Evolutionary conservation across 2,888 invertebrate species (phyloP).

Genomic region (Tethea ocularis): DNA sequence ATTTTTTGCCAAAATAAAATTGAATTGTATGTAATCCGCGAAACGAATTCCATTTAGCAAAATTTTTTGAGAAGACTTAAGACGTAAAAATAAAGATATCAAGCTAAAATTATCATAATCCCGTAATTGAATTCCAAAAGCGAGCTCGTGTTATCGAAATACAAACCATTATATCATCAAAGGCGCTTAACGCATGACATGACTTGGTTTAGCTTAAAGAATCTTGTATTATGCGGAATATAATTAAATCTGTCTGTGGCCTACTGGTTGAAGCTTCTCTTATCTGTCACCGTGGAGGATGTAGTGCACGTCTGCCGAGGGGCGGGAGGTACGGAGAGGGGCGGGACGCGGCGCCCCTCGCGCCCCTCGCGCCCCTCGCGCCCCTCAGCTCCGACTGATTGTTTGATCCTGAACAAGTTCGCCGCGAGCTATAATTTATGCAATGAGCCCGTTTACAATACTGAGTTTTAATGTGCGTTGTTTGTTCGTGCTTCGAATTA

Average conservation of each 20-base stretch:
- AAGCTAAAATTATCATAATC: background rate
- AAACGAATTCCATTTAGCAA: too few relatives aligned
- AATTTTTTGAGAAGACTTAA: too few relatives aligned
- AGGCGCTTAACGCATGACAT: conserved; percentile 2
- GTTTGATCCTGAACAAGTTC: conserved; percentile 28
- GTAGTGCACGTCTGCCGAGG: background rate
- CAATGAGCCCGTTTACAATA: conserved; percentile 39
- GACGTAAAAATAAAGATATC: background rate
- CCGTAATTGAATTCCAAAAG: background rate
- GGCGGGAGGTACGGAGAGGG: background rate
- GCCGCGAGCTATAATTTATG: conserved; percentile 40
- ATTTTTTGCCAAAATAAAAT: too few relatives aligned
- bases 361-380: background rate
- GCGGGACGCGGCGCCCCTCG: background rate
- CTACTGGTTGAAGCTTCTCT: conserved; percentile 3
- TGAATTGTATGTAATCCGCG: too few relatives aligned
- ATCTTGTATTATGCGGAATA: background rate
- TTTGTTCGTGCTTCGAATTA: conserved; percentile 34
- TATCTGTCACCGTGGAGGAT: conserved; percentile 19
- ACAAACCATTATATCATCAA: background rate
- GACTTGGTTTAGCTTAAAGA: background rate
- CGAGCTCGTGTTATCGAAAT: background rate
- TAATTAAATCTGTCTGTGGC: conserved; percentile 5
- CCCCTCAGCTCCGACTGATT: conserved; percentile 18
- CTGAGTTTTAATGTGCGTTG: conserved; percentile 45